Evolutionary conservation across 2,797 vertebrate genomes (phyloP).

Genomic region (Tadarida brasiliensis): DNA sequence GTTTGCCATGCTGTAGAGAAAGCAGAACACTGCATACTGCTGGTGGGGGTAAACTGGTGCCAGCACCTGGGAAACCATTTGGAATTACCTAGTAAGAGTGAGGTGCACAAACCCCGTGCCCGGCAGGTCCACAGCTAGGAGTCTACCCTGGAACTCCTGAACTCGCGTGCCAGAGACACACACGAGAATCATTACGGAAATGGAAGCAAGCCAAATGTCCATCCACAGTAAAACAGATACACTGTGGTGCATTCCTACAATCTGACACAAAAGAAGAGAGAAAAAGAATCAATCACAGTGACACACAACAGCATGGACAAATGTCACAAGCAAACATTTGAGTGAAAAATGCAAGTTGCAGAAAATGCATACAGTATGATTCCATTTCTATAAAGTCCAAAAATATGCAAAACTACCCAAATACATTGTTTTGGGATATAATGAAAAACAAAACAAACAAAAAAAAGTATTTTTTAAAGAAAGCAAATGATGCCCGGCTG

Average conservation of each 20-base stretch:
- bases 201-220: background rate
- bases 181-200: background rate
- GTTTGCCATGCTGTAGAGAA: background rate
- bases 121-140: background rate
- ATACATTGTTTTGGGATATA: background rate
- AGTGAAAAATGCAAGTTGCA: background rate
- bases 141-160: background rate
- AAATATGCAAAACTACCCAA: background rate
- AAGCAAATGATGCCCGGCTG: too few relatives aligned
- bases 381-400: too few relatives aligned
- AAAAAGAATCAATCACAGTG: background rate
- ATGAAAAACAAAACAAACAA: background rate
- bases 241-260: accelerated
- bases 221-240: background rate
- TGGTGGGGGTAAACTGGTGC: background rate
- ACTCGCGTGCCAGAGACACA: background rate
- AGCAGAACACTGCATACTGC: background rate
- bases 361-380: background rate
- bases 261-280: background rate
- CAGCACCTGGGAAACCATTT: background rate
- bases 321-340: background rate
- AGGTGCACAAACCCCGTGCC: background rate
- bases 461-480: too few relatives aligned
- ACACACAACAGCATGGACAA: background rate
- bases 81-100: background rate